Percentiles rank a stretch among this genome's conserved stretches.
Conservation (phyloP, 2,113 vertebrate genomes). For the Hyperoodon ampullatus region DNA sequence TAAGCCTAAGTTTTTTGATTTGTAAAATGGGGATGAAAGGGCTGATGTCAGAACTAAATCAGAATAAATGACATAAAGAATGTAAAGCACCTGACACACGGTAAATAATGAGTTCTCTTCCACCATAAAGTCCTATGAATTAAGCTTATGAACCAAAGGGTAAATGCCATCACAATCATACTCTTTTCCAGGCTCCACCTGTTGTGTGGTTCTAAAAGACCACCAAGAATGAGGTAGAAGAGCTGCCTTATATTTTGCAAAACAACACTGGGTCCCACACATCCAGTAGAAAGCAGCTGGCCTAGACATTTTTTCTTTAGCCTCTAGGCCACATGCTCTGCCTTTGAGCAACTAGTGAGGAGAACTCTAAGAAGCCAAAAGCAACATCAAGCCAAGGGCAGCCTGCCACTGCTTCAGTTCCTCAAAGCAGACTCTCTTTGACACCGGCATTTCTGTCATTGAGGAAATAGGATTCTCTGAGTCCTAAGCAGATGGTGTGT, state of each 20-base stretch:
- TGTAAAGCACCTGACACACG: not conserved
- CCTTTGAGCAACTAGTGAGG: not conserved
- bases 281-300: not conserved
- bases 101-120: conserved; percentile 29
- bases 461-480: conserved; percentile 25
- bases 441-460: not conserved
- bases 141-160: not conserved
- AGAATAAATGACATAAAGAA: not conserved
- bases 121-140: not conserved
- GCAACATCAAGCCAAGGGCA: not conserved
- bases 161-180: not conserved
- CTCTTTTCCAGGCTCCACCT: not conserved
- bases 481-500: not conserved
- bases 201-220: not conserved
- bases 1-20: conserved; percentile 1
- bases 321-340: not conserved
- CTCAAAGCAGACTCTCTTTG: not conserved
- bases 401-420: not conserved
- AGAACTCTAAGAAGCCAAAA: conserved; percentile 48
- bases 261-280: not conserved
- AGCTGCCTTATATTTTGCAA: conserved; percentile 2
- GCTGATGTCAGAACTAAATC: conserved; percentile 4
- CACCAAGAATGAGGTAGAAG: conserved; percentile 15
- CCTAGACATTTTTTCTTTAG: not conserved
- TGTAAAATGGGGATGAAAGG: conserved; percentile 1